Conservation (phyloP, 2,888 invertebrate genomes). For the Catonia carolina region DNA sequence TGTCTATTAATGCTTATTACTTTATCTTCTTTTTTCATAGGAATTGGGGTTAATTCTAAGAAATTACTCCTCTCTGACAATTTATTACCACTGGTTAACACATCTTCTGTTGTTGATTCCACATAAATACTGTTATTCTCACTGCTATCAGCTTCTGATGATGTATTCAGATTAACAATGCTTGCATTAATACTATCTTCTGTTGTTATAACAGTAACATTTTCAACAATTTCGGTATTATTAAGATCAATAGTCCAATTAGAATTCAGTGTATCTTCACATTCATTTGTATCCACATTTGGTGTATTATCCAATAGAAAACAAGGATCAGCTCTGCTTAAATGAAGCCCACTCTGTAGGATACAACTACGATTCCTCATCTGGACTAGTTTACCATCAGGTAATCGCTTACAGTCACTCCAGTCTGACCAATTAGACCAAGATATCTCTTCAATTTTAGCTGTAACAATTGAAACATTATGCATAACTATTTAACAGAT, state of each 20-base stretch:
- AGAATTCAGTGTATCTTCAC: neutral
- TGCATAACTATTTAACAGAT: too few species aligned
- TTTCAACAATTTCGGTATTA: neutral
- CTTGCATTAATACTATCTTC: neutral
- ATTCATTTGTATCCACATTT: slow-evolving; percentile 3
- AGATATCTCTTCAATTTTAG: slow-evolving; percentile 33
- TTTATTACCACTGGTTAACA: too few species aligned
- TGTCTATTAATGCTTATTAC: too few species aligned
- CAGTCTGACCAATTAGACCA: slow-evolving; percentile 37
- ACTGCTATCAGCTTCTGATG: too few species aligned
- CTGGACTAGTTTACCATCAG: slow-evolving; percentile 20
- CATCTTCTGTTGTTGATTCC: too few species aligned
- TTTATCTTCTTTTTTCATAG: too few species aligned
- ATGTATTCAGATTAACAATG: too few species aligned
- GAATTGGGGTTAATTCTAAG: too few species aligned
- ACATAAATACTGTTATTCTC: too few species aligned
- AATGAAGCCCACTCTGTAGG: slow-evolving; percentile 27
- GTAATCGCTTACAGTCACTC: slow-evolving; percentile 32
- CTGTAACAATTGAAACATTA: slow-evolving; percentile 22
- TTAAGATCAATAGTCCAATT: neutral
- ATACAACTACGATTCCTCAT: slow-evolving; percentile 28
- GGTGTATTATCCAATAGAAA: slow-evolving; percentile 1
- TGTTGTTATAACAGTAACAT: neutral
- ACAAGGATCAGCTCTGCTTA: slow-evolving; percentile 23
- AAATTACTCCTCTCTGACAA: too few species aligned